phyloP scores from a whole-genome alignment of 2,888 invertebrate species.

The Synergus laeviventris region DNA sequence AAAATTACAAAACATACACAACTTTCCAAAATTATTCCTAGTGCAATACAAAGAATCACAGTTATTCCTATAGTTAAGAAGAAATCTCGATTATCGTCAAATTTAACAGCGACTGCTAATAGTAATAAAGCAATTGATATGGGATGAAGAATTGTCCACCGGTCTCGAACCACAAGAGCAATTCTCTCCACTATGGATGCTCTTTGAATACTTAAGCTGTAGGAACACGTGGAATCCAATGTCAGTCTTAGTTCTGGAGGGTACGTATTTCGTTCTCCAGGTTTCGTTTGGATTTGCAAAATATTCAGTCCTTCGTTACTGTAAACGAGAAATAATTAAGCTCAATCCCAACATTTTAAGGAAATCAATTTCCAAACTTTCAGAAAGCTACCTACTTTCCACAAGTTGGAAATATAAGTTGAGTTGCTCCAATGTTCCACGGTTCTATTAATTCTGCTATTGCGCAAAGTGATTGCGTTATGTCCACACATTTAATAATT shows the following conservation, averaged over 20 bases:
- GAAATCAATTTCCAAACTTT: slow-evolving; percentile 1
- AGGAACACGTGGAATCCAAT: slow-evolving; percentile 85
- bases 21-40: slow-evolving; percentile 63
- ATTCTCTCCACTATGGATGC: slow-evolving; percentile 70
- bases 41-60: slow-evolving; percentile 54
- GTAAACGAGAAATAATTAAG: slow-evolving; percentile 49
- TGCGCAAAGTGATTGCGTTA: slow-evolving; percentile 52
- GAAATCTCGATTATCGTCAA: slow-evolving; percentile 57
- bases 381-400: slow-evolving; percentile 55
- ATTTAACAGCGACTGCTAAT: slow-evolving; percentile 64
- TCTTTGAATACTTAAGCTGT: slow-evolving; percentile 76
- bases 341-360: slow-evolving; percentile 7
- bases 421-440: slow-evolving; percentile 60
- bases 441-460: slow-evolving; percentile 66
- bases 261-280: slow-evolving; percentile 76
- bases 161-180: slow-evolving; percentile 67
- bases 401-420: slow-evolving; percentile 60
- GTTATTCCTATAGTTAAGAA: slow-evolving; percentile 58
- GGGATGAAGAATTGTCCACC: slow-evolving; percentile 79
- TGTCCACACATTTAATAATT: slow-evolving; percentile 57
- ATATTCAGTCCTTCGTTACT: slow-evolving; percentile 76
- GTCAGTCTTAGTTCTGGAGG: slow-evolving; percentile 79
- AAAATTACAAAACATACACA: slow-evolving; percentile 68
- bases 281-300: slow-evolving; percentile 80
- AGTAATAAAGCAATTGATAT: slow-evolving; percentile 80